These are phyloP conservation scores for Meiosimyza platycephala DNA, from an alignment of 2,888 invertebrate genomes.

Conservation along the genomic window DNA sequence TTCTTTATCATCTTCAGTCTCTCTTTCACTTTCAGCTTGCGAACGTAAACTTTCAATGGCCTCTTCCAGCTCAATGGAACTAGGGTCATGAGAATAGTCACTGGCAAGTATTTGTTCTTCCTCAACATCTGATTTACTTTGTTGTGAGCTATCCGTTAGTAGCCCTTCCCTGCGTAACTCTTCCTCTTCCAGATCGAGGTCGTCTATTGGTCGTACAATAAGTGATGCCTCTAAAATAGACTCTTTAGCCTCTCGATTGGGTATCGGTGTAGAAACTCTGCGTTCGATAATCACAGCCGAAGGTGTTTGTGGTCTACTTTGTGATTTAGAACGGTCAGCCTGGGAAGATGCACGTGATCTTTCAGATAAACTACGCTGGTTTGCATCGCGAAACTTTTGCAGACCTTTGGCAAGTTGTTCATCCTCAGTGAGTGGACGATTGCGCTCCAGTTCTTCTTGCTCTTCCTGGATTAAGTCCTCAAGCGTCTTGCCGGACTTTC, in stretches of 20 bases:
- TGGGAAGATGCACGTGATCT: constrained; percentile 71
- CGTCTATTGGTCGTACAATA: constrained; percentile 75
- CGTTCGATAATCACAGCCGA: constrained; percentile 74
- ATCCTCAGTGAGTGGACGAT: constrained; percentile 68
- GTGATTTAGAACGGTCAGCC: constrained; percentile 71
- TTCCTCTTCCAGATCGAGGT: constrained; percentile 65
- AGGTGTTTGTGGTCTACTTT: constrained; percentile 72
- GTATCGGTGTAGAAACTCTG: constrained; percentile 72
- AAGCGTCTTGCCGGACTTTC: constrained; percentile 57
- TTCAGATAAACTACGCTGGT: constrained; percentile 72
- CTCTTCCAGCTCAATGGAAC: constrained; percentile 59
- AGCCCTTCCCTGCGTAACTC: constrained; percentile 59
- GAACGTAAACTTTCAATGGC: constrained; percentile 54
- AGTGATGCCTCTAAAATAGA: constrained; percentile 73
- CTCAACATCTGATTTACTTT: constrained; percentile 59
- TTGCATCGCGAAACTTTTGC: constrained; percentile 70
- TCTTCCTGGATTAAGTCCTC: constrained; percentile 64
- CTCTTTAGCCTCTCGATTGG: constrained; percentile 72
- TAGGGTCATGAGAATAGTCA: constrained; percentile 57
- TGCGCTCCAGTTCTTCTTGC: constrained; percentile 58
- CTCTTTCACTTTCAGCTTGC: constrained; percentile 42
- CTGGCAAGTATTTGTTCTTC: constrained; percentile 50
- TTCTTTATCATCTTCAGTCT: constrained; percentile 37
- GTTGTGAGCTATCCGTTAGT: constrained; percentile 61
- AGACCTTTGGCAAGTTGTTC: constrained; percentile 69